Percentiles rank a stretch among this genome's conserved stretches.
phyloP scores from a whole-genome alignment of 2,888 invertebrate genomes.

The Leptothorax acervorum region DNA sequence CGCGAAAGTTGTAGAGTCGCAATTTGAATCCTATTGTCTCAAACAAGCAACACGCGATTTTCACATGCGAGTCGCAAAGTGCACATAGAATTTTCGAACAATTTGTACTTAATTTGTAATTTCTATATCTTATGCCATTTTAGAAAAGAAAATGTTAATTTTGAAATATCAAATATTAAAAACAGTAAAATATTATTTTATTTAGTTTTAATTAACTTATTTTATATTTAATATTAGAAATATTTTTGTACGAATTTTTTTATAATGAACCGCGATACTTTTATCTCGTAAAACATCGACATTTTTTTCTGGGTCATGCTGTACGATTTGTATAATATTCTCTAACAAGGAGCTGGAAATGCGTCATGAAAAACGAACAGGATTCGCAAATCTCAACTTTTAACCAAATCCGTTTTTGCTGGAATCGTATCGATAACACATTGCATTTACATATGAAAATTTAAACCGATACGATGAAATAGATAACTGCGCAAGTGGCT shows the following conservation, averaged over 20 bases:
- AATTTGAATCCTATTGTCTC: neutral
- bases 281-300: neutral
- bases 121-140: neutral
- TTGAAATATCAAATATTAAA: neutral
- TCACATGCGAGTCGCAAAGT: neutral
- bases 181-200: neutral
- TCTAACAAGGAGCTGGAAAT: neutral
- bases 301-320: neutral
- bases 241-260: neutral
- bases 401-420: neutral
- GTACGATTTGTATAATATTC: neutral
- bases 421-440: neutral
- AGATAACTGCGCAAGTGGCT: neutral
- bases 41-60: neutral
- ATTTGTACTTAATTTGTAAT: neutral
- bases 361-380: neutral
- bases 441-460: constrained; percentile 14
- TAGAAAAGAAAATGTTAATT: neutral
- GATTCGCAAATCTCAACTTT: neutral
- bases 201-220: neutral
- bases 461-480: neutral
- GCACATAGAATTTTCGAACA: neutral
- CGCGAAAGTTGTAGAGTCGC: neutral
- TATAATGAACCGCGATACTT: neutral
- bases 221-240: neutral